These are phyloP conservation scores for Anastrepha obliqua DNA, from an alignment of 1,140 invertebrate genomes.

Conservation along the genomic window DNA sequence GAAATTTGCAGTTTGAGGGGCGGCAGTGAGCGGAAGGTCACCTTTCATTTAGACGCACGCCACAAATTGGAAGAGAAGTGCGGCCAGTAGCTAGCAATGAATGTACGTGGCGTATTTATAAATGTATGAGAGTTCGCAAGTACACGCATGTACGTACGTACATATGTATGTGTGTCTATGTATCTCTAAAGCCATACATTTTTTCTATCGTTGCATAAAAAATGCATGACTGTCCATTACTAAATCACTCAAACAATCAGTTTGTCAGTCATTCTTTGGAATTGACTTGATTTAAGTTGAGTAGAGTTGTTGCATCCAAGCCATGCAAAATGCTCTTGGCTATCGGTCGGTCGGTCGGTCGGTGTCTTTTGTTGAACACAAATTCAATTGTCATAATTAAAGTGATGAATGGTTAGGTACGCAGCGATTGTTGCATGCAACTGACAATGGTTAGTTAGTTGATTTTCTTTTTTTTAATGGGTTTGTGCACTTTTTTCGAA, in stretches of 20 bases:
- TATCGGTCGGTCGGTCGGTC: neutral
- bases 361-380: neutral
- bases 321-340: neutral
- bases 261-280: constrained; percentile 40
- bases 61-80: no score
- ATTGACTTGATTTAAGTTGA: constrained; percentile 37
- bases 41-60: no score
- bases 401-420: constrained; percentile 38
- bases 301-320: neutral
- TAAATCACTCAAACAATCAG: constrained; percentile 39
- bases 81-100: no score
- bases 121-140: no score
- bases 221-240: constrained; percentile 26
- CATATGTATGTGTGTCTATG: neutral
- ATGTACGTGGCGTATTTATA: no score
- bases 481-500: neutral
- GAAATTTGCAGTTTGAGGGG: no score
- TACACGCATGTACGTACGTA: neutral
- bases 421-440: constrained; percentile 5
- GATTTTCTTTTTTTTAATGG: neutral
- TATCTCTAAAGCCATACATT: neutral
- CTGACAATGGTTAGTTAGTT: neutral
- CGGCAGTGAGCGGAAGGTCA: no score
- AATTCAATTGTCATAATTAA: constrained; percentile 52
- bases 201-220: constrained; percentile 13